Conservation (phyloP, 2,888 invertebrate genomes). For the Torymus auratus region DNA sequence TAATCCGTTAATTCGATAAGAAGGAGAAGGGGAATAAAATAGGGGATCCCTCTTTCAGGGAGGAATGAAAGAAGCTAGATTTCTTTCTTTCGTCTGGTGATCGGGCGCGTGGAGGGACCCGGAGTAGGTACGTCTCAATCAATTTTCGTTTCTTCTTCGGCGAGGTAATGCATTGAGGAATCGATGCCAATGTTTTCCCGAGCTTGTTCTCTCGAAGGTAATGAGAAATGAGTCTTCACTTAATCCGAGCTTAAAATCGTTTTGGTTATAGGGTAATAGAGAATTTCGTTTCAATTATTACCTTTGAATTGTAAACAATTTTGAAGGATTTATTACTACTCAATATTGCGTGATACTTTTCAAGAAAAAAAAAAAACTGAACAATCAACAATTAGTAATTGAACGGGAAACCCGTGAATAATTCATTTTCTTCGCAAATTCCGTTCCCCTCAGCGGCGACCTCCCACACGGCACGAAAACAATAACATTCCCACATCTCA, state of each 20-base stretch:
- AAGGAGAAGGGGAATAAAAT: conserved; percentile 17
- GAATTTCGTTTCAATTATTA: not conserved
- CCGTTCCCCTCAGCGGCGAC: too few relatives aligned
- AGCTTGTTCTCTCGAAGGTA: not conserved
- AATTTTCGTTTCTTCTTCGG: conserved; percentile 41
- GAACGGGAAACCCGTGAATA: too few relatives aligned
- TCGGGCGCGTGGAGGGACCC: too few relatives aligned
- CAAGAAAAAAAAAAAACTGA: not conserved
- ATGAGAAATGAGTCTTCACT: conserved; percentile 23
- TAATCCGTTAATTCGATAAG: conserved; percentile 36
- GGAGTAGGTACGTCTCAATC: conserved; percentile 13
- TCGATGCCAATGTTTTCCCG: not conserved
- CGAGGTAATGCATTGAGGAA: too few relatives aligned
- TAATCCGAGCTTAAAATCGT: not conserved
- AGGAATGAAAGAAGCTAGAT: conserved; percentile 3
- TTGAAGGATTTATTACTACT: too few relatives aligned
- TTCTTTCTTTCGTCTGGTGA: not conserved
- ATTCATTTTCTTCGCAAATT: too few relatives aligned
- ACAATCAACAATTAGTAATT: too few relatives aligned
- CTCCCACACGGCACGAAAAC: too few relatives aligned
- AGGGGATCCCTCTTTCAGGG: not conserved
- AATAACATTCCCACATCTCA: too few relatives aligned
- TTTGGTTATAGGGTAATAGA: not conserved
- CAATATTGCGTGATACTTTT: not conserved
- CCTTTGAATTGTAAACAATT: too few relatives aligned